Base-by-base conservation (phyloP, 2,797 vertebrate species). In the Sebastes paucispinis region DNA sequence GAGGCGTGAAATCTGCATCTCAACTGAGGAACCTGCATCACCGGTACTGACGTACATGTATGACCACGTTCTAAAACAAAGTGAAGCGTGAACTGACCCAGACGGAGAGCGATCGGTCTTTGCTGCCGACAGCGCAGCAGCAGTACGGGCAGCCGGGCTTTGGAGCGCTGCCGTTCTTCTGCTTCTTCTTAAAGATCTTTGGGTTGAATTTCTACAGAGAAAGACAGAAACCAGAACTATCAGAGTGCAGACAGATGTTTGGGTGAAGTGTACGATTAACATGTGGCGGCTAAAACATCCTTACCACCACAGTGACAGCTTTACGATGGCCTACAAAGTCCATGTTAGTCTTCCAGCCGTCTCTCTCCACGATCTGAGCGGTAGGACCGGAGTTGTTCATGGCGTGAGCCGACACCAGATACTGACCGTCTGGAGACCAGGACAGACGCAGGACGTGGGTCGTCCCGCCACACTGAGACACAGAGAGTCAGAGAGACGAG, bases 321-420 rank as follows among this genome's bases (percentile, higher is more conserved):
- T 99, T 99, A 34, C 98, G 95, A 86, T 99, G 98, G 29, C 98
- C 98, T 62, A 99, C 98, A 67, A 99, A 99, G 93, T 99, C 98
- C 98, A 99, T 99, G 87, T 98, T 99, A 66, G 98, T 99, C 90
- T 98, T 99, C 98, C 98, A 99, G 81, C 98, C 98, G 54, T 99
- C 98, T 4, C 98, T 91, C 88, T 99, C 98, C 14, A 99, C 98
- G 84, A 99, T 99, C 94, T 99, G 98, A 36, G 98, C 98, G 0
- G 98, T 99, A 62, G 98, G 98, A 18, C 98, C 98, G 0, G 98
- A 99, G 94, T 99, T 99, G 93, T 99, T 99, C 98, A 99, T 99
- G 82, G 98, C 98, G 22, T 99, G 98, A 78, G 98, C 98, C 13
- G 98, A 99, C n/a, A 99, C 98, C 67, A 99, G 94, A 69, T 99